phyloP scores from a whole-genome alignment of 2,888 invertebrate genomes.

The Eucera pruinosa region DNA sequence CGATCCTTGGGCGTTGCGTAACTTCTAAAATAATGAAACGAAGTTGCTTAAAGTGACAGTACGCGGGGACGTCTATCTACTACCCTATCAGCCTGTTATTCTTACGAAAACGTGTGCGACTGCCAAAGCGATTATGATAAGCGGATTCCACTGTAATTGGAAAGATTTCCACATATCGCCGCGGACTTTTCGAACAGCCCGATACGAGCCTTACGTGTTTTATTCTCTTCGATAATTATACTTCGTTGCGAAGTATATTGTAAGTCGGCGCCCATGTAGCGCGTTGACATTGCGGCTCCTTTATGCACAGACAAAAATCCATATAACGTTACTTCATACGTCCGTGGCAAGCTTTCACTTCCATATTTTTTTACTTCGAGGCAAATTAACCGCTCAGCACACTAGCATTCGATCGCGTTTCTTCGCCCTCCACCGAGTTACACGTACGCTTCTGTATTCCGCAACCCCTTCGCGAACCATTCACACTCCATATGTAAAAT shows the following conservation, averaged over 20 bases:
- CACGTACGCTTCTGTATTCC: background rate
- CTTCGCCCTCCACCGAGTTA: background rate
- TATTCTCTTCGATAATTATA: background rate
- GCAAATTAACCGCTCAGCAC: constrained; percentile 7
- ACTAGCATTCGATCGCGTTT: background rate
- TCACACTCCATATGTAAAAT: too few species aligned
- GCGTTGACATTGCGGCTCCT: constrained; percentile 12
- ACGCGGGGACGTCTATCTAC: too few species aligned
- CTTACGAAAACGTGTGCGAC: too few species aligned
- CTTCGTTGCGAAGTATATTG: background rate
- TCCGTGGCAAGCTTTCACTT: constrained; percentile 51
- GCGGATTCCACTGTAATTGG: too few species aligned
- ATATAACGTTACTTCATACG: constrained; percentile 58
- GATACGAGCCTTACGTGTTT: too few species aligned
- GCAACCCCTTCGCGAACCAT: background rate
- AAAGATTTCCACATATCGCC: too few species aligned
- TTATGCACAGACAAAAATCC: constrained; percentile 48
- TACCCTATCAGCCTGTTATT: too few species aligned
- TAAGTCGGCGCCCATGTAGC: background rate
- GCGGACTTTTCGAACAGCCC: too few species aligned
- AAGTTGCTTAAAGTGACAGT: too few species aligned
- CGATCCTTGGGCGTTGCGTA: too few species aligned
- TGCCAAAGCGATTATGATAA: too few species aligned
- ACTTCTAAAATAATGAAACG: too few species aligned
- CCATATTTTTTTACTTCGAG: background rate